phyloP scores from a whole-genome alignment of 2,888 invertebrate species.

The Bhutanitis thaidina region DNA sequence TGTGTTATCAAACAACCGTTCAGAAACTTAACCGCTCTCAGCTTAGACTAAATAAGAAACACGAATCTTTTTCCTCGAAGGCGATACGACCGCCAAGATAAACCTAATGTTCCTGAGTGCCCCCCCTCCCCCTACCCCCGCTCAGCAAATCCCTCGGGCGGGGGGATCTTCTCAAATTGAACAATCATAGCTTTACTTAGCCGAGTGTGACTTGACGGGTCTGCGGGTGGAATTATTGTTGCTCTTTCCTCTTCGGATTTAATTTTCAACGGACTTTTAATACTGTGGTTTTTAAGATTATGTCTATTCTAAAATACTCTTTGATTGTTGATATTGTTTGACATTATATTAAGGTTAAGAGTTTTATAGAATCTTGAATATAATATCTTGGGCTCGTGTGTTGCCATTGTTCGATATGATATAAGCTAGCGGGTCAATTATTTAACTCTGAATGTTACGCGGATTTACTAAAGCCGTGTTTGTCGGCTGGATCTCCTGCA shows the following conservation, averaged over 20 bases:
- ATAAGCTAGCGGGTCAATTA: too few species aligned
- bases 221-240: constrained; percentile 9
- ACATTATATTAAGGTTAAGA: too few species aligned
- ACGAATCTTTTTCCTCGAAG: constrained; percentile 16
- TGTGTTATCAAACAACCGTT: constrained; percentile 5
- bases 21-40: constrained; percentile 3
- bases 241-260: constrained; percentile 8
- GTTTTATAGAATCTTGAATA: too few species aligned
- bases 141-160: constrained; percentile 25
- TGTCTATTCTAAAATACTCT: too few species aligned
- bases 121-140: constrained; percentile 23
- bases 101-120: constrained; percentile 35
- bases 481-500: too few species aligned
- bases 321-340: too few species aligned
- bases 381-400: too few species aligned
- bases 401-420: too few species aligned
- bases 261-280: constrained; percentile 6
- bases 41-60: constrained; percentile 18
- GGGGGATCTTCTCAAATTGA: constrained; percentile 32
- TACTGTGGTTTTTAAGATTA: not conserved
- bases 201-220: constrained; percentile 18
- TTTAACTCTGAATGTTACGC: too few species aligned
- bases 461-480: too few species aligned
- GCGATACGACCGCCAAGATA: constrained; percentile 27
- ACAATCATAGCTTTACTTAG: constrained; percentile 34